phyloP scores from a whole-genome alignment of 2,797 vertebrate species.

The Acanthurus tractus region DNA sequence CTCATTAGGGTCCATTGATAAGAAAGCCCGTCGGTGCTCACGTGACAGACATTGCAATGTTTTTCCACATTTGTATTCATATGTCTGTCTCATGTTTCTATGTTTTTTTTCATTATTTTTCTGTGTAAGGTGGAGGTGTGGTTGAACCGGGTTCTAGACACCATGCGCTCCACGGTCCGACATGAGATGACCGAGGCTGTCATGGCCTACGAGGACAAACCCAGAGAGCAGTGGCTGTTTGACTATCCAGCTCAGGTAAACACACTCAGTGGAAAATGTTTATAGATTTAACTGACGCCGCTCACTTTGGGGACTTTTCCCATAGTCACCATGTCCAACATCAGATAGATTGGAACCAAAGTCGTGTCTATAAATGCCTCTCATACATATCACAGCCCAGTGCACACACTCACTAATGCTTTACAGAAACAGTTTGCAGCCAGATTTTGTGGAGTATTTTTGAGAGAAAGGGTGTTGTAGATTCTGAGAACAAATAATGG shows the following conservation, averaged over 20 bases:
- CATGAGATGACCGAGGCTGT: slow-evolving; percentile 90
- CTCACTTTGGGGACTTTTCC: slow-evolving; percentile 10
- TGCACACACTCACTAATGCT: slow-evolving; percentile 28
- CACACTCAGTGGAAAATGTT: neutral
- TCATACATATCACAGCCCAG: slow-evolving; percentile 20
- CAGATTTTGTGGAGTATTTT: slow-evolving; percentile 8
- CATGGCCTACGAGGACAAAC: slow-evolving; percentile 91
- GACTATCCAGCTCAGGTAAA: slow-evolving; percentile 97
- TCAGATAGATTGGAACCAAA: slow-evolving; percentile 17
- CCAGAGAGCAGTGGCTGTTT: slow-evolving; percentile 96
- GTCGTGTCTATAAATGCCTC: slow-evolving; percentile 1
- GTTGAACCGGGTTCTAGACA: slow-evolving; percentile 89
- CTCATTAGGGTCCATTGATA: slow-evolving; percentile 73
- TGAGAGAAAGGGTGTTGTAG: neutral
- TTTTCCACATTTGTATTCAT: slow-evolving; percentile 14
- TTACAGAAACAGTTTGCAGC: slow-evolving; percentile 14
- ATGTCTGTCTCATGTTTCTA: neutral
- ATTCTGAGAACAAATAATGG: slow-evolving; percentile 6
- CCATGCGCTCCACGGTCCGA: slow-evolving; percentile 92
- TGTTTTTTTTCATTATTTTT: neutral
- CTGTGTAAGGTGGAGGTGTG: slow-evolving; percentile 91
- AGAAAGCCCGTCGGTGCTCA: slow-evolving; percentile 39
- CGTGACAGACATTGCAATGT: slow-evolving; percentile 36
- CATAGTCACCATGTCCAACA: slow-evolving; percentile 12
- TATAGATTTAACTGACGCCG: slow-evolving; percentile 2